Percentiles rank a stretch among this genome's conserved stretches.
phyloP scores from a whole-genome alignment of 2,113 vertebrate species.

The Ellobius talpinus region DNA sequence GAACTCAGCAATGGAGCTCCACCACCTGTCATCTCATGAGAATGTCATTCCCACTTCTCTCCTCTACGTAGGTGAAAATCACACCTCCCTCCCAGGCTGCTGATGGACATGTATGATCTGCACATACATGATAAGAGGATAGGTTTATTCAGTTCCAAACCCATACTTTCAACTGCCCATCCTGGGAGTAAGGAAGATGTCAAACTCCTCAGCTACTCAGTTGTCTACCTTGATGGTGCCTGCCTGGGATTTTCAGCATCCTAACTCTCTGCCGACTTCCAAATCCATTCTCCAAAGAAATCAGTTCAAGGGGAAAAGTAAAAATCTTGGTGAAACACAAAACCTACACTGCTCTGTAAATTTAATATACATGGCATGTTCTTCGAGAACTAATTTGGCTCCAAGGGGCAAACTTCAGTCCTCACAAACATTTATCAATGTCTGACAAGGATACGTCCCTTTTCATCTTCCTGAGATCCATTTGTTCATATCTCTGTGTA shows the following conservation, averaged over 20 bases:
- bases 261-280: background rate
- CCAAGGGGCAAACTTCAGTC: background rate
- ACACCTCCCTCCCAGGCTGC: background rate
- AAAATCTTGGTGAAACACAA: background rate
- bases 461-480: background rate
- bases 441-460: background rate
- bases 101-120: background rate
- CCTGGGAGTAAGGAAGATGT: rapidly evolving
- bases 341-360: background rate
- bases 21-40: background rate
- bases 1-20: background rate
- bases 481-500: background rate
- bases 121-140: too few relatives aligned
- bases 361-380: background rate
- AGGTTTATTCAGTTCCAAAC: background rate
- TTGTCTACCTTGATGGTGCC: background rate
- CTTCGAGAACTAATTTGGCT: background rate
- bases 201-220: background rate
- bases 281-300: constrained; percentile 9
- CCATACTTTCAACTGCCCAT: background rate
- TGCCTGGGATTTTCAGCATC: background rate
- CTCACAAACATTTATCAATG: background rate
- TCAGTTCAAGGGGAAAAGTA: background rate
- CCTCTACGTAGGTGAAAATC: background rate
- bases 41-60: background rate